Base-by-base conservation (phyloP, 2,888 invertebrate genomes). In the Meteorus cinctellus region DNA sequence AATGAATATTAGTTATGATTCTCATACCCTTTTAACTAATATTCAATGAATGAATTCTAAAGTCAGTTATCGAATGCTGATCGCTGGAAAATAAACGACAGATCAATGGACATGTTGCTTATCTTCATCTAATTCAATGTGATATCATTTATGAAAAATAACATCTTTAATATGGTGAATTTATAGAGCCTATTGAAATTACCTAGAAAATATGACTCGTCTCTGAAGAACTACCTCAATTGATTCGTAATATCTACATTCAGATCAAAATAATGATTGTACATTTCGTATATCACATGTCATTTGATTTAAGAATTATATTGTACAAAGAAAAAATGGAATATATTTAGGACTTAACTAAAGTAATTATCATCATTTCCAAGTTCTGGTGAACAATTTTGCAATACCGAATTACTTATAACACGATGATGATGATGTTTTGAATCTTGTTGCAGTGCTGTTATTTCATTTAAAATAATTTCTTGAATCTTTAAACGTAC, bases 401-500 rank as follows among this genome's bases (percentile, higher is more conserved):
- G 80, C 4, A 72, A 63, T 69, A 77, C 67, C 19, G 79, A 78
- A 70, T 80, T 81, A 24, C 71, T 74, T 4, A 72, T 79, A 45
- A 74, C 75, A 12, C 75, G 74, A 29, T 85, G 82, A 12, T 76
- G 74, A 29, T 85, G 82, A 34, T 78, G 60, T 12, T 77, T 81
- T 5, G 68, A 69, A 29, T 84, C 82, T 24, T 85, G 84, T 36
- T 85, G 84, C 55, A 83, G 81, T 41, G 80, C 79, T 10, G 84
- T 85, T 14, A 86, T 82, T 75, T 86, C 85, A 75, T 85, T 85
- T 60, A 85, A 82, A 34, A 86, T 84, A 19, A 86, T 79, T 74
- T 86, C 85, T 71, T 86, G 85, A 34, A 86, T 86, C 75, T 86
- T 86, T 0, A 86, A 77, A 16, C 85, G 77, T 27, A 86, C 83